A percentile compares a stretch with the other conserved stretches of the same genome.
These are phyloP conservation scores for Lepidothrix coronata DNA, from an alignment of 2,113 vertebrate genomes.

Conservation along the genomic window DNA sequence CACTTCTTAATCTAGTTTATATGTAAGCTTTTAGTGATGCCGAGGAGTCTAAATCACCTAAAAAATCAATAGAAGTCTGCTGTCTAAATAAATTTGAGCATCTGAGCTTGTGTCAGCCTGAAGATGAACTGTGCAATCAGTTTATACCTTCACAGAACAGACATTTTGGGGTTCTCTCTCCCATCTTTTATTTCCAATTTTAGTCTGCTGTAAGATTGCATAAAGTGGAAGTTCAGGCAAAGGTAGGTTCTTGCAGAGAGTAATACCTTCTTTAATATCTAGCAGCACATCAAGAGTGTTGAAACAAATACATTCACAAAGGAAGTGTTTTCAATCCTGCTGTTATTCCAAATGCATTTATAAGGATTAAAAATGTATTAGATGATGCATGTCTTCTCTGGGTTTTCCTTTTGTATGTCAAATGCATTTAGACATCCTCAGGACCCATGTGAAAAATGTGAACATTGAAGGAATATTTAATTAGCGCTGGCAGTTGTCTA, in stretches of 20 bases:
- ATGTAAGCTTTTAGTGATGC: background rate
- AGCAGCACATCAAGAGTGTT: background rate
- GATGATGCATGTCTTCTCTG: background rate
- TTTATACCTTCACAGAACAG: background rate
- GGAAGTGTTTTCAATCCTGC: background rate
- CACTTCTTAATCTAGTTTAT: background rate
- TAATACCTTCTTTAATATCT: background rate
- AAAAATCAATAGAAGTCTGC: background rate
- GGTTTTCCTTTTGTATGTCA: background rate
- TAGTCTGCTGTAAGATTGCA: background rate
- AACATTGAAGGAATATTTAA: background rate
- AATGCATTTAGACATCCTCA: background rate
- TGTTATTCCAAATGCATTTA: background rate
- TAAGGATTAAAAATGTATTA: background rate
- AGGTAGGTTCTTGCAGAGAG: background rate
- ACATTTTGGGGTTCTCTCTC: background rate
- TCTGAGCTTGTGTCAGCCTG: background rate
- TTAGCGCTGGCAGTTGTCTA: background rate
- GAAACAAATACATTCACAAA: background rate
- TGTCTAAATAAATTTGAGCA: background rate
- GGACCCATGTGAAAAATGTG: background rate
- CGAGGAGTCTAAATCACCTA: background rate
- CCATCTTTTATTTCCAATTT: background rate
- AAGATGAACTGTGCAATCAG: background rate
- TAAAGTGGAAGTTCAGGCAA: background rate